Evolutionary conservation across 2,888 invertebrate species (phyloP).

Genomic region (Stenodema calcarata): DNA sequence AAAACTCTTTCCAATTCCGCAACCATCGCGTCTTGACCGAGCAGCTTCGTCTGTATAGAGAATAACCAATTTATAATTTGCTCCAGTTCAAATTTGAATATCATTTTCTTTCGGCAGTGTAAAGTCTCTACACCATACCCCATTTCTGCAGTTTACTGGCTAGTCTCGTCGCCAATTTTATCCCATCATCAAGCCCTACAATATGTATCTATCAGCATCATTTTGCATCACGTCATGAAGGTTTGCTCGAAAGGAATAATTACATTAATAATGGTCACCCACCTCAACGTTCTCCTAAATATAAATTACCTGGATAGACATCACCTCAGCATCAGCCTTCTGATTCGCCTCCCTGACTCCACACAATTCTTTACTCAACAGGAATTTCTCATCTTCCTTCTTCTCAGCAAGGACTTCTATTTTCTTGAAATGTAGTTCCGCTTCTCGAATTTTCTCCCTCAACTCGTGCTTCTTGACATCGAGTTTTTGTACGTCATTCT

Average conservation of each 20-base stretch:
- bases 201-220: no score
- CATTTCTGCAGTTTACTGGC: no score
- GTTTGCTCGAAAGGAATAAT: no score
- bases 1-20: conserved; percentile 12
- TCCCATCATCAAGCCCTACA: no score
- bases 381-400: background rate
- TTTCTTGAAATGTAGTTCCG: background rate
- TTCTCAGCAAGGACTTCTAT: background rate
- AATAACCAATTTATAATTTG: no score
- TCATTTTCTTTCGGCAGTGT: no score
- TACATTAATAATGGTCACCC: no score
- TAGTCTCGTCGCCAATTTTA: no score
- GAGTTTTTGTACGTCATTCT: background rate
- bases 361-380: background rate
- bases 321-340: background rate
- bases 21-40: background rate
- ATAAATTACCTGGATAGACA: background rate
- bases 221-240: no score
- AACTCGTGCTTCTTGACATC: background rate
- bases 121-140: no score
- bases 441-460: background rate
- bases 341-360: background rate
- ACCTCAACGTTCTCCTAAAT: no score
- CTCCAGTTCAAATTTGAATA: background rate
- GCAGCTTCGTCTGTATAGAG: background rate